These are phyloP conservation scores for Plestiodon gilberti DNA, from an alignment of 2,113 vertebrate species.

Conservation along the genomic window DNA sequence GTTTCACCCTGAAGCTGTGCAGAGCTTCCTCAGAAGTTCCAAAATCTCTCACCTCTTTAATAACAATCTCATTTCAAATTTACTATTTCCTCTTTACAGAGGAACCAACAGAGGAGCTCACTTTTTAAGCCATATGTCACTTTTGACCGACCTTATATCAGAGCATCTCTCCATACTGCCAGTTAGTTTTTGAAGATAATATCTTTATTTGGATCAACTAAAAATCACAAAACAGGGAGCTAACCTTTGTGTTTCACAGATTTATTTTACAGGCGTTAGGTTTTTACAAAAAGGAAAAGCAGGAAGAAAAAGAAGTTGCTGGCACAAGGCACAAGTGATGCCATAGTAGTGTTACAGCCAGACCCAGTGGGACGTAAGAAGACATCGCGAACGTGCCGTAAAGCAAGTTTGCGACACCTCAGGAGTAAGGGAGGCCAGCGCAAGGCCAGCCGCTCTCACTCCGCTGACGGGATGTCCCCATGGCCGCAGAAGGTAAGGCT, in stretches of 20 bases:
- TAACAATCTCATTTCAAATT: neutral
- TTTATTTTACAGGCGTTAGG: neutral
- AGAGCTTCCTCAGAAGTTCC: too few relatives aligned
- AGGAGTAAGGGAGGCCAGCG: too few relatives aligned
- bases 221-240: neutral
- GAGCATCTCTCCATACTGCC: slow-evolving; percentile 60
- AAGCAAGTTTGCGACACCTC: too few relatives aligned
- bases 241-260: neutral
- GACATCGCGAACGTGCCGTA: too few relatives aligned
- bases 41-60: too few relatives aligned
- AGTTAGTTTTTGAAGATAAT: slow-evolving; percentile 73
- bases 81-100: neutral
- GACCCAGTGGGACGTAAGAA: too few relatives aligned
- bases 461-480: too few relatives aligned
- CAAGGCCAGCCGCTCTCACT: too few relatives aligned
- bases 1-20: too few relatives aligned
- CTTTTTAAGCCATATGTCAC: too few relatives aligned
- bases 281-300: neutral
- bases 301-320: neutral
- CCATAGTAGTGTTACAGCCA: too few relatives aligned
- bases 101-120: slow-evolving; percentile 5
- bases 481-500: too few relatives aligned
- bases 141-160: slow-evolving; percentile 33
- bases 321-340: neutral
- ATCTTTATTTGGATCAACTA: neutral